Percentiles rank a stretch among this genome's conserved stretches.
These are phyloP conservation scores for Pangasius larnaudii DNA, from an alignment of 2,797 vertebrate genomes.

Conservation along the genomic window DNA sequence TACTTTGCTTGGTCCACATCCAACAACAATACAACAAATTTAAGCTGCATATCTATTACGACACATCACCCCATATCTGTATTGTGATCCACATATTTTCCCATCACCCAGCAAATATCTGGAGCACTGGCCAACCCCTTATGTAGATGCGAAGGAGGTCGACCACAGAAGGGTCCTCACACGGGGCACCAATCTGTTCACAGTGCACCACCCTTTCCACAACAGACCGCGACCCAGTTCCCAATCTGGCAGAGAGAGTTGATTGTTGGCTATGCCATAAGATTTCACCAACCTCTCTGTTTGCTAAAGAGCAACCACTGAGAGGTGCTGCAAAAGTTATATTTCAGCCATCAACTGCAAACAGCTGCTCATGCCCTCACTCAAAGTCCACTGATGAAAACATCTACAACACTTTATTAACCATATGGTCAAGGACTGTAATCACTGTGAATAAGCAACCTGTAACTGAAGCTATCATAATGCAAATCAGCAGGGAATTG, in stretches of 20 bases:
- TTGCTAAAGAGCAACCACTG: constrained; percentile 18
- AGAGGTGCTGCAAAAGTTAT: constrained; percentile 24
- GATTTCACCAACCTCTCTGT: constrained; percentile 14
- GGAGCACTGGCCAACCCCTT: background rate
- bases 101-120: background rate
- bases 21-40: background rate
- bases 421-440: constrained; percentile 33
- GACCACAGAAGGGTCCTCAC: constrained; percentile 38
- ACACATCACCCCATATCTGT: background rate
- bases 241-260: constrained; percentile 19
- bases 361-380: background rate
- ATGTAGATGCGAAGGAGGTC: constrained; percentile 6
- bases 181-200: constrained; percentile 51
- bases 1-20: background rate
- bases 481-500: constrained; percentile 40
- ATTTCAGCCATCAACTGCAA: constrained; percentile 10
- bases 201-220: constrained; percentile 45
- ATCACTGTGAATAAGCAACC: constrained; percentile 1
- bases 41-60: background rate
- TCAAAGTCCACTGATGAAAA: background rate
- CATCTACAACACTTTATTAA: constrained; percentile 19
- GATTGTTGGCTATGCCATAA: constrained; percentile 18
- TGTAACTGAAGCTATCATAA: constrained; percentile 41
- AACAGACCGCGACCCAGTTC: constrained; percentile 44
- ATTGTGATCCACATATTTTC: background rate